Conservation (phyloP, 2,113 vertebrate species). For the Brachionichthys hirsutus region DNA sequence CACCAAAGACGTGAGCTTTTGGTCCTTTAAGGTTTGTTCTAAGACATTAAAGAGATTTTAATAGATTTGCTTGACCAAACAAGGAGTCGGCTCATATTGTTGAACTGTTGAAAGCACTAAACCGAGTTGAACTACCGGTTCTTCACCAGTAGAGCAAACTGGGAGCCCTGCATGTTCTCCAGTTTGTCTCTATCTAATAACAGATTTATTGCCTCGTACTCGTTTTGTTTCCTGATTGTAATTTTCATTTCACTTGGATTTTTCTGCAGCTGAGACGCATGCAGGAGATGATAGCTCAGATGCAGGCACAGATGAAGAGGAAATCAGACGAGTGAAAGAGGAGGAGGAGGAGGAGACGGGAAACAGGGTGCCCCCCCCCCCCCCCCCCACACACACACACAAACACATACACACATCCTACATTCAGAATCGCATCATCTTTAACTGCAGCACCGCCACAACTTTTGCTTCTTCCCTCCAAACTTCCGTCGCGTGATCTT, state of each 20-base stretch:
- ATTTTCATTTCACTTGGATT: constrained; percentile 1
- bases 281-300: constrained; percentile 90
- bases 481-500: constrained; percentile 35
- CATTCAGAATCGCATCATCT: constrained; percentile 13
- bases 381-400: constrained; percentile 5
- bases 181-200: no score
- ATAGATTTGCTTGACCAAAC: no score
- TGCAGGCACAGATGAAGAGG: constrained; percentile 90
- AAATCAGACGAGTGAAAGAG: constrained; percentile 81
- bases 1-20: no score
- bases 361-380: constrained; percentile 13
- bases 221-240: neutral
- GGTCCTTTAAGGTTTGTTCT: no score
- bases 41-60: no score
- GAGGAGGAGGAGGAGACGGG: neutral
- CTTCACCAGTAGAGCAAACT: no score
- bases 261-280: constrained; percentile 82
- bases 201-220: no score
- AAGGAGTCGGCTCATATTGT: no score
- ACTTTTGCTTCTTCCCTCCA: constrained; percentile 10
- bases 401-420: constrained; percentile 7
- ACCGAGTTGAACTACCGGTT: no score
- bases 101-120: no score
- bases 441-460: constrained; percentile 10
- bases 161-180: no score